A percentile compares a stretch with the other conserved stretches of the same genome.
phyloP scores from a whole-genome alignment of 2,797 vertebrate species.

The Harpagifer antarcticus region DNA sequence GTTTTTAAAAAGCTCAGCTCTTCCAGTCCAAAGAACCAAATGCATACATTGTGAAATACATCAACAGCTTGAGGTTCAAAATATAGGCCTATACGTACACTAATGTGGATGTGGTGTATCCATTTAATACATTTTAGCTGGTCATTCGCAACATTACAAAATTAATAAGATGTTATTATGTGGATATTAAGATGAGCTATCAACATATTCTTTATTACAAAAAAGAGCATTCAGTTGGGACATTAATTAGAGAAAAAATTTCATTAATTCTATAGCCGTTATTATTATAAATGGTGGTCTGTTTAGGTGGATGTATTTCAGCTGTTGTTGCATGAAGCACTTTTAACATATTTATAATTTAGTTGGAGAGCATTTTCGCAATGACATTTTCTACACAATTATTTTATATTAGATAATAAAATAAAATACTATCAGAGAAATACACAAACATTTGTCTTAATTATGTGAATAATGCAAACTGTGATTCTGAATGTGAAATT shows the following conservation, averaged over 20 bases:
- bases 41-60: neutral
- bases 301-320: neutral
- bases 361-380: neutral
- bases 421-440: neutral
- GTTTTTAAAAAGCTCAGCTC: conserved; percentile 1
- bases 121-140: neutral
- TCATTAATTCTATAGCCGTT: neutral
- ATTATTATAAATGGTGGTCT: neutral
- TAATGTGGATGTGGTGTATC: neutral
- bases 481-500: conserved; percentile 2
- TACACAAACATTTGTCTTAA: neutral
- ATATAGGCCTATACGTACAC: neutral
- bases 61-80: neutral
- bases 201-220: neutral
- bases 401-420: neutral
- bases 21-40: neutral
- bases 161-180: neutral
- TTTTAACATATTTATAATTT: neutral
- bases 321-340: neutral
- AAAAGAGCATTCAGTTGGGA: neutral
- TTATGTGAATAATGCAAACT: neutral
- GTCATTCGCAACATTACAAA: too few species aligned
- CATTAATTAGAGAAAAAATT: neutral
- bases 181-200: neutral
- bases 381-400: neutral